Evolutionary conservation across 2,888 invertebrate genomes (phyloP).

Genomic region (Cosmia pyralina): DNA sequence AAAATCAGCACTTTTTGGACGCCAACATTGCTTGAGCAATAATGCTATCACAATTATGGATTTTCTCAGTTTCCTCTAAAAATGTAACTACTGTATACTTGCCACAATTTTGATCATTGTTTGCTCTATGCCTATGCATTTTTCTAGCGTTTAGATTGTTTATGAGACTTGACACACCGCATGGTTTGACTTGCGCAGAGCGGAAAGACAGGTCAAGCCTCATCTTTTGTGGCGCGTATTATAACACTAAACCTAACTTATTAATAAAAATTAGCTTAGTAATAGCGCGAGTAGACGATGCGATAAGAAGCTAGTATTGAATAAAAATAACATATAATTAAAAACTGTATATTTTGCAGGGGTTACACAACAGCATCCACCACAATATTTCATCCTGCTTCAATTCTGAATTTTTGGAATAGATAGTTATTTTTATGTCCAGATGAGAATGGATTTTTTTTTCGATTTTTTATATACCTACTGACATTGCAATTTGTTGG

Average conservation of each 20-base stretch:
- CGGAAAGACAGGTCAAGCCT: no score
- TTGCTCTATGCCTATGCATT: not conserved
- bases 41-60: not conserved
- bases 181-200: no score
- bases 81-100: not conserved
- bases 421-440: not conserved
- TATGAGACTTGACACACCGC: no score
- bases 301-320: not conserved
- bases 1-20: not conserved
- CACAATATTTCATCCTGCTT: not conserved
- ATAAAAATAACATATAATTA: not conserved
- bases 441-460: not conserved
- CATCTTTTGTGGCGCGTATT: no score
- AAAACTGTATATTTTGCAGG: no score
- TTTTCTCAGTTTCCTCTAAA: not conserved
- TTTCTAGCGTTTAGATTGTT: no score
- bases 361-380: not conserved
- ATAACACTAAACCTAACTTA: no score
- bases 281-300: no score
- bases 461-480: not conserved
- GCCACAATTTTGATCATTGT: not conserved
- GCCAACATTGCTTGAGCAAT: not conserved
- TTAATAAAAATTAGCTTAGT: no score
- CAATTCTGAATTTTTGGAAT: not conserved
- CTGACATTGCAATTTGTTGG: not conserved